Base-by-base conservation (phyloP, 2,888 invertebrate species). In the Neoitamus cyanurus region DNA sequence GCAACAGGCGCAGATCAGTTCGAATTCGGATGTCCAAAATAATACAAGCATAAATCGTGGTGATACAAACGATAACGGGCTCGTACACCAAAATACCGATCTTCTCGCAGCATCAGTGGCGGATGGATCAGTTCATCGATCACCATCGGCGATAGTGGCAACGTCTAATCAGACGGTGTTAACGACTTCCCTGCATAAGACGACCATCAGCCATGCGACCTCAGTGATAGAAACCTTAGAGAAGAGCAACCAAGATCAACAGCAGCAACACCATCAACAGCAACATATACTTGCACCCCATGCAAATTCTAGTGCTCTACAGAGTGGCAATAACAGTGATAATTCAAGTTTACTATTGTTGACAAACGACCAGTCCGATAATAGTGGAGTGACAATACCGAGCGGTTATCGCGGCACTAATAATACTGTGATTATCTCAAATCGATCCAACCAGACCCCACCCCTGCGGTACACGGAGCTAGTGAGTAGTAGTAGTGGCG, bases 371-470 rank as follows among this genome's bases (percentile, higher is more conserved):
- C 69, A 84, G 11, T 70, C 78, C 4, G 85, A 85, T 82, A 86
- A 69, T 25, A 85, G 85, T 34, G 46, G 85, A 34, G 87, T 87
- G 78, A 86, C 86, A 25, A 48, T 90, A 73, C 90, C 90, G 9
- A 87, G 88, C 84, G 89, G 90, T 87, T 90, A 90, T 88, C 90
- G 90, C 78, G 90, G 90, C 58, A 86, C 89, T 34, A 90, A 90
- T 86, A 90, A 90, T 87, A 90, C 90, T 46, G 90, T 90, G 84
- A 90, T 90, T 48, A 90, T 89, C 87, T 87, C 90, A 58, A 86
- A 77, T 80, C 83, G 85, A 13, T 69, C 82, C 36, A 82, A 82
- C 69, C 82, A 82, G 31, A 84, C 85, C n/a, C 75, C 84, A 13
- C 84, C 86, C 15, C 46, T 86, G 37, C 84, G 86, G 9, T 86